phyloP scores from a whole-genome alignment of 2,113 vertebrate species.

The Oncorhynchus nerka region DNA sequence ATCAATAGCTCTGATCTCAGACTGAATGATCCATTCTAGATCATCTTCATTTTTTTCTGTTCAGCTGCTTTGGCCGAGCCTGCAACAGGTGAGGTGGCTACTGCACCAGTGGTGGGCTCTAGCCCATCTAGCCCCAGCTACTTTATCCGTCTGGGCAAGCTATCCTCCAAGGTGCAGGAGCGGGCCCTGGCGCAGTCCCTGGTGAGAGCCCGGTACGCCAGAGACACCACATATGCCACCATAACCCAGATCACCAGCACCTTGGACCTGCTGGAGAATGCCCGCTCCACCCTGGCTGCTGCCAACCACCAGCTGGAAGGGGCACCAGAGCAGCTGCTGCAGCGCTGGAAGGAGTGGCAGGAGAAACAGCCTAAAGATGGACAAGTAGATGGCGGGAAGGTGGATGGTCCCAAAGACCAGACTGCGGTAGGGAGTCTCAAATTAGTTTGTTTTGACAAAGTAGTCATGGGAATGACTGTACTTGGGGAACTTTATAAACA shows the following conservation, averaged over 20 bases:
- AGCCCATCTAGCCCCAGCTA: constrained; percentile 60
- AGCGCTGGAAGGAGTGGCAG: constrained; percentile 83
- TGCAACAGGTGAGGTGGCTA: constrained; percentile 29
- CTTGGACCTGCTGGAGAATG: constrained; percentile 79
- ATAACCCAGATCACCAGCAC: constrained; percentile 80
- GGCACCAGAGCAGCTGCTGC: constrained; percentile 80
- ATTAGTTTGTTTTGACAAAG: neutral
- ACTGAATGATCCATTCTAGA: neutral
- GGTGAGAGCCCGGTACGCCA: constrained; percentile 75
- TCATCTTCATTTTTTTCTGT: neutral
- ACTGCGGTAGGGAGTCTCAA: constrained; percentile 46
- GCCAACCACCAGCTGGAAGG: constrained; percentile 78
- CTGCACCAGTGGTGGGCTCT: constrained; percentile 39
- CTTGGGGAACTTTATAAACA: neutral
- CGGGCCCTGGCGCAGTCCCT: constrained; percentile 81
- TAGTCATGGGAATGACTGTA: neutral
- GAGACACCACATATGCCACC: constrained; percentile 64
- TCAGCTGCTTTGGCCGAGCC: constrained; percentile 63
- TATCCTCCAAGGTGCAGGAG: constrained; percentile 80
- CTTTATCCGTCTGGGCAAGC: constrained; percentile 85
- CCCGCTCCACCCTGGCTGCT: constrained; percentile 38
- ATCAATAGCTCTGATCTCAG: neutral
- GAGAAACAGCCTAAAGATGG: constrained; percentile 63
- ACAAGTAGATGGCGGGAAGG: constrained; percentile 29
- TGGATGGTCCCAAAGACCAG: constrained; percentile 53